phyloP scores from a whole-genome alignment of 2,113 vertebrate genomes.

The Zosterops japonicus region DNA sequence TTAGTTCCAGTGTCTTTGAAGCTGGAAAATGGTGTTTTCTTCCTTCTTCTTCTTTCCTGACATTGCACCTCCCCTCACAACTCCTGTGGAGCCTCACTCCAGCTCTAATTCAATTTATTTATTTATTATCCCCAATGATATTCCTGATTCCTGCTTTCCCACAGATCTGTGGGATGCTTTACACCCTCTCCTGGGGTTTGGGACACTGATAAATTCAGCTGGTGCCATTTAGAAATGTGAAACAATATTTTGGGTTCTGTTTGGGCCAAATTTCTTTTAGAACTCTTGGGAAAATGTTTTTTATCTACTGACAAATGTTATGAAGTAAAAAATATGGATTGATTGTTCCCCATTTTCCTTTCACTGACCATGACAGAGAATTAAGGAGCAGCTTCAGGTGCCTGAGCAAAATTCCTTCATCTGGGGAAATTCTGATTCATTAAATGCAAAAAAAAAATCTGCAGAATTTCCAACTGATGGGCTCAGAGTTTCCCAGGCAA shows the following conservation, averaged over 20 bases:
- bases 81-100: background rate
- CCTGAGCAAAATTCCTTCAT: background rate
- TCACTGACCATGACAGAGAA: background rate
- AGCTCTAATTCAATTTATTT: background rate
- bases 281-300: background rate
- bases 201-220: background rate
- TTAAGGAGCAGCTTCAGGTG: background rate
- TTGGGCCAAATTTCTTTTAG: background rate
- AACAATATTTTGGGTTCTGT: background rate
- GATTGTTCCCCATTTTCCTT: too few relatives aligned
- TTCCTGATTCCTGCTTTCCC: background rate
- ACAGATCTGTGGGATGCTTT: fast-evolving
- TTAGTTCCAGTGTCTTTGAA: constrained; percentile 28
- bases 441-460: background rate
- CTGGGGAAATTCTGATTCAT: background rate
- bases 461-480: background rate
- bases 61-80: background rate
- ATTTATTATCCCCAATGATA: background rate
- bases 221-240: fast-evolving
- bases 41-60: background rate
- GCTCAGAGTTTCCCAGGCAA: background rate
- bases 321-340: background rate
- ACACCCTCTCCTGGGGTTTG: background rate
- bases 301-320: background rate
- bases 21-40: background rate